phyloP scores from a whole-genome alignment of 1,140 invertebrate genomes.

The Formica exsecta region DNA sequence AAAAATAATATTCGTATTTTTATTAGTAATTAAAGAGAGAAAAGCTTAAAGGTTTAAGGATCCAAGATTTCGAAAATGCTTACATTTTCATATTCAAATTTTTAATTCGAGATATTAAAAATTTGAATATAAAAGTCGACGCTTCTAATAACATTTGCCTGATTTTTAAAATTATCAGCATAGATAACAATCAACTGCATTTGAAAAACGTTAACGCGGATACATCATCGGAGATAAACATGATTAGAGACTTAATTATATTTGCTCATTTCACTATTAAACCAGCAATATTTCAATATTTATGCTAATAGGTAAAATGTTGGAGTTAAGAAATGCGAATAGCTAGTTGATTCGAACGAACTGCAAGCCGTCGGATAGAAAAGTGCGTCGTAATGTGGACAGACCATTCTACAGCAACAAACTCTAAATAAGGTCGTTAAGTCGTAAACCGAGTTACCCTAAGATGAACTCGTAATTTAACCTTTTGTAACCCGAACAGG shows the following conservation, averaged over 20 bases:
- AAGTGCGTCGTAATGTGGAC: constrained; percentile 38
- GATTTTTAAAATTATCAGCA: background rate
- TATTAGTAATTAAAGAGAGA: background rate
- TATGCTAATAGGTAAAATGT: constrained; percentile 43
- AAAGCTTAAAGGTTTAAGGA: background rate
- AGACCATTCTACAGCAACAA: constrained; percentile 9
- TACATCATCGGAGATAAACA: background rate
- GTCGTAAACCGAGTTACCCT: constrained; percentile 53
- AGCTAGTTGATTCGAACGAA: constrained; percentile 1
- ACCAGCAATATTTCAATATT: too few species aligned
- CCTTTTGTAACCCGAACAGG: constrained; percentile 33
- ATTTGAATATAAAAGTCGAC: background rate
- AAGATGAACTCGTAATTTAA: constrained; percentile 52
- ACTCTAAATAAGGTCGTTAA: constrained; percentile 53
- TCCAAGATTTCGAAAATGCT: background rate
- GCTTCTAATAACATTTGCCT: background rate
- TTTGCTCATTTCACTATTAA: background rate
- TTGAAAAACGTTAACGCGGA: constrained; percentile 5
- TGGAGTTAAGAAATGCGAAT: constrained; percentile 39
- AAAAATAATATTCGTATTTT: background rate
- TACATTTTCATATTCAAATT: background rate
- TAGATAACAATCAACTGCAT: background rate
- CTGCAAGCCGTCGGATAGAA: constrained; percentile 43
- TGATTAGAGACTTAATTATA: background rate
- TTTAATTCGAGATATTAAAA: background rate